Evolutionary conservation across 2,797 vertebrate species (phyloP).

Genomic region (Alcedo quadribrachys): DNA sequence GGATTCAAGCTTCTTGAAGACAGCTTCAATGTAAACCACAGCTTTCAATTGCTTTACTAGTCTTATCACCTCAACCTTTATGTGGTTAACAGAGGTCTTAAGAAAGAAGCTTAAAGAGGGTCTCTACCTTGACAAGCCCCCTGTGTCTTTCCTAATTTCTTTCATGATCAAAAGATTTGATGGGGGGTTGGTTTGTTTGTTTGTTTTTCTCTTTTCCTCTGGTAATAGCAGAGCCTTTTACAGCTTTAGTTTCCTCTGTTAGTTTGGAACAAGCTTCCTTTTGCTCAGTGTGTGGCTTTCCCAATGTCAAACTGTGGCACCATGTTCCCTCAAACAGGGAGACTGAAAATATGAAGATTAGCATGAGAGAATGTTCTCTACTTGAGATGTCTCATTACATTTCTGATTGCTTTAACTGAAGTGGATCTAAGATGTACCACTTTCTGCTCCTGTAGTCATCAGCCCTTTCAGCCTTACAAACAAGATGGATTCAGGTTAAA

Average conservation of each 20-base stretch:
- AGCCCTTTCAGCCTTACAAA: neutral
- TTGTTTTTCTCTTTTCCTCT: neutral
- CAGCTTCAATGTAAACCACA: neutral
- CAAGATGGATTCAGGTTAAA: neutral
- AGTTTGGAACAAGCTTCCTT: neutral
- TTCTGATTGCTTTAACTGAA: neutral
- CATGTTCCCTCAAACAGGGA: neutral
- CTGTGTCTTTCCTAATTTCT: neutral
- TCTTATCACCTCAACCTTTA: neutral
- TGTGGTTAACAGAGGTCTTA: neutral
- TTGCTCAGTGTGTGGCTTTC: neutral
- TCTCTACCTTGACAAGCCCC: neutral
- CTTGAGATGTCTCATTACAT: neutral
- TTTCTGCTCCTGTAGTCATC: neutral
- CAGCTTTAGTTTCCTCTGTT: neutral
- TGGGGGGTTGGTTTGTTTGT: no score
- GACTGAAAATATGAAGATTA: neutral
- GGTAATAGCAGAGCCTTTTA: neutral
- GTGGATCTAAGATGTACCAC: no score
- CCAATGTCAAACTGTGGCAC: neutral
- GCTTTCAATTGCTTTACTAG: neutral
- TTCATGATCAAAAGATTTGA: neutral
- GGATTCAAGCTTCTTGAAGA: neutral
- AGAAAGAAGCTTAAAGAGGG: neutral
- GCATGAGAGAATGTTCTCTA: neutral